A percentile compares a stretch with the other conserved stretches of the same genome.
Evolutionary conservation across 2,113 vertebrate genomes (phyloP).

Genomic region (Eidolon helvum): DNA sequence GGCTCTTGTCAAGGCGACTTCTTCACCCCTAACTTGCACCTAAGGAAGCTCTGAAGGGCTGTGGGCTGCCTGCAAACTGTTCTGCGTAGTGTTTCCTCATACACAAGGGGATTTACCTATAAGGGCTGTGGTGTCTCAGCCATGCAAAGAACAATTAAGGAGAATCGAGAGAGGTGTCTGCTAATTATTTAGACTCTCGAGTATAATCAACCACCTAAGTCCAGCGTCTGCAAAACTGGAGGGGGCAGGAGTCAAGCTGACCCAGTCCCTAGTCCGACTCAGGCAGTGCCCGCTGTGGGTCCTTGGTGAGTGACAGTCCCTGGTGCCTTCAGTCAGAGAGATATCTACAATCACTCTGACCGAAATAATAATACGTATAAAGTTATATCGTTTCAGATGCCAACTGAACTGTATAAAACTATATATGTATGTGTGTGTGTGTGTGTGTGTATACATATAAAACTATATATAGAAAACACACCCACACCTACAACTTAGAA

Average conservation of each 20-base stretch:
- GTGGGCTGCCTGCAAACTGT: rapidly evolving
- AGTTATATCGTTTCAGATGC: not conserved
- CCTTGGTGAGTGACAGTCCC: not conserved
- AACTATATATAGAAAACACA: not conserved
- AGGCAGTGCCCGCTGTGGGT: not conserved
- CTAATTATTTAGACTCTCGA: not conserved
- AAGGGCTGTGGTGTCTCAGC: not conserved
- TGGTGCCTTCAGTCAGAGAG: not conserved
- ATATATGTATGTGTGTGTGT: not conserved
- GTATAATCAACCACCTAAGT: not conserved
- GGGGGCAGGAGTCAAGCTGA: not conserved
- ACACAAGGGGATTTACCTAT: not conserved
- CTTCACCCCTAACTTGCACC: rapidly evolving
- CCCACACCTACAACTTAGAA: not conserved
- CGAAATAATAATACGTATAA: not conserved
- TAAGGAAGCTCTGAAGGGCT: not conserved
- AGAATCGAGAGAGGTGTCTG: not conserved
- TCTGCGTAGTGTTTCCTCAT: no score
- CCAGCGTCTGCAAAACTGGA: not conserved
- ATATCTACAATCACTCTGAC: not conserved
- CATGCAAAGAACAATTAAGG: not conserved
- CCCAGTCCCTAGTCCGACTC: not conserved
- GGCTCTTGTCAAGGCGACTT: rapidly evolving
- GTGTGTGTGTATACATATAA: no score
- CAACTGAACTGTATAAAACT: not conserved